Base-by-base conservation (phyloP, 1,140 invertebrate species). In the Zaprionus vittiger region DNA sequence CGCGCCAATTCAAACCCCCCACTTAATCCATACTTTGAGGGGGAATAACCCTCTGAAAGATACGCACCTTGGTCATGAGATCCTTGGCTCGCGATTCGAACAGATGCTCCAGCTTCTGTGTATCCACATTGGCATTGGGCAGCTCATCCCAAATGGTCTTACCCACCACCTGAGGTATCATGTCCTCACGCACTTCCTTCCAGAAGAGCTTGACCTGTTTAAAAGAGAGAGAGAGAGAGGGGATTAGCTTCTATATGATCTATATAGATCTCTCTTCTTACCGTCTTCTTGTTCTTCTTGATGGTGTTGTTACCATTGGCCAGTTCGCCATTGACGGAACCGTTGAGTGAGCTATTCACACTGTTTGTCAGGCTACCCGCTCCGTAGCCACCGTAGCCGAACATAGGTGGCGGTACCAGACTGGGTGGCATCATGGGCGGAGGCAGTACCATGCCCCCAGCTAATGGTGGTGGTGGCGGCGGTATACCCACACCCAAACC, bases 81-180 rank as follows among this genome's bases (percentile, higher is more conserved):
- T 99, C 99, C 94, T 98, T 99, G 68, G 97, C 97, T 81, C 98
- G 95, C 12, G 97, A 98, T 94, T 99, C 99, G 94, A 99, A 99
- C 22, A 99, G 94, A 94, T 99, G 97, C 93, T 99, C 98, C 75
- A 99, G 93, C 93, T 98, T 98, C 83, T 98, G 96, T 6, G 96
- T 97, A 93, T 99, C 99, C 14, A 99, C 95, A 49, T 95, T 94
- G 3, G 98, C 96, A 12, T 96, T 95, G 49, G 95, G 95, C 24
- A 99, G 92, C 89, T 99, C 98, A 93, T 99, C 98, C 99, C 99
- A 99, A 87, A 99, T 97, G 73, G 98, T 98, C 24, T 95, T 95
- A 47, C 94, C 94, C 70, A 94, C 92, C 5, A 96, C 94, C 41
- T 96, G 93, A 14, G 96, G 95, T 17, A 96, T 94, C 20, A 96